phyloP scores from a whole-genome alignment of 2,113 vertebrate species.

The Bombycilla garrulus region DNA sequence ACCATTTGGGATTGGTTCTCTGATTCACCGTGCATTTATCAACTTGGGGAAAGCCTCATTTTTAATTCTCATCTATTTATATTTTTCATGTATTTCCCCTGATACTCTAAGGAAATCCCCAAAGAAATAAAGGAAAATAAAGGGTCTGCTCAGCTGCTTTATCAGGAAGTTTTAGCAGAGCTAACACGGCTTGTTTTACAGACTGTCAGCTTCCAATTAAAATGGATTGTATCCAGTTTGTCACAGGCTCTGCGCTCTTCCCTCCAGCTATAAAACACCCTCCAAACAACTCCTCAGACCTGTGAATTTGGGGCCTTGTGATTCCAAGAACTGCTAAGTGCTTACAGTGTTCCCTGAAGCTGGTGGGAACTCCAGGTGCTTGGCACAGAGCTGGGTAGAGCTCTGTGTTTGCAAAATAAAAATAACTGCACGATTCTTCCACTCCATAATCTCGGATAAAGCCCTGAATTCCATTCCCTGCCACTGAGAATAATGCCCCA shows the following conservation, averaged over 20 bases:
- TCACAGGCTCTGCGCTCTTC: neutral
- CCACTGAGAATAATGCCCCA: neutral
- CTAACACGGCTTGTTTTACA: neutral
- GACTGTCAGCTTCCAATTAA: neutral
- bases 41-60: neutral
- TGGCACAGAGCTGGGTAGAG: neutral
- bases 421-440: neutral
- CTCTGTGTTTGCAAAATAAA: slow-evolving; percentile 4
- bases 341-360: neutral
- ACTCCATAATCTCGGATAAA: neutral
- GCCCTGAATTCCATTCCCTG: neutral
- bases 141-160: neutral
- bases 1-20: neutral
- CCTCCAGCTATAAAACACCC: neutral
- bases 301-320: neutral
- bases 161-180: neutral
- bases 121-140: neutral
- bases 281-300: neutral
- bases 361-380: neutral
- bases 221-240: neutral
- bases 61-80: neutral
- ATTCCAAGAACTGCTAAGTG: neutral
- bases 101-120: neutral
- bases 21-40: neutral
- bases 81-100: neutral